Conservation (phyloP, 1,140 invertebrate genomes). For the Tachypleus tridentatus region DNA sequence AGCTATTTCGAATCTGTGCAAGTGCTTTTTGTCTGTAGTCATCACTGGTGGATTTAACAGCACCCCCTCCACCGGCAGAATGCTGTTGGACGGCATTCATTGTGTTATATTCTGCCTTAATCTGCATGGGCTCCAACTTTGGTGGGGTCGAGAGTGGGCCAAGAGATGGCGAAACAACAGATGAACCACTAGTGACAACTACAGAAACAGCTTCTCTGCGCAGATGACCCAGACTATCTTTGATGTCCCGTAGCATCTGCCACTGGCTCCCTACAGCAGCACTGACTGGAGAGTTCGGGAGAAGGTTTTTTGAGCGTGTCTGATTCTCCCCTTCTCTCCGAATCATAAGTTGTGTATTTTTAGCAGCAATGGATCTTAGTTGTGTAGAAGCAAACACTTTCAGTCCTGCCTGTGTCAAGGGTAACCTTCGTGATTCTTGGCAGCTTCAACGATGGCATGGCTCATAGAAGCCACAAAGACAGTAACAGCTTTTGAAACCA, state of each 20-base stretch:
- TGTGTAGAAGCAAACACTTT: too few relatives aligned
- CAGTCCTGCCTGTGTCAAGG: not conserved
- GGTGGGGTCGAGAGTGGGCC: not conserved
- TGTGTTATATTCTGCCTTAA: conserved; percentile 15
- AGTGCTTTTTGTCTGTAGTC: conserved; percentile 69
- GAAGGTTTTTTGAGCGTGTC: not conserved
- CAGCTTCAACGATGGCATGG: not conserved
- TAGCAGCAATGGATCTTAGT: too few relatives aligned
- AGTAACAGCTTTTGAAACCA: too few relatives aligned
- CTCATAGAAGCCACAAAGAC: too few relatives aligned
- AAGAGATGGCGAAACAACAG: not conserved
- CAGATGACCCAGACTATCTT: conserved; percentile 30
- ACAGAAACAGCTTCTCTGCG: conserved; percentile 22
- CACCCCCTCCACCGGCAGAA: not conserved
- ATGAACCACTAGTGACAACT: conserved; percentile 13
- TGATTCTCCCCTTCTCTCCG: not conserved
- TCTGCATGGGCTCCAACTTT: conserved; percentile 12
- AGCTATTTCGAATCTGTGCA: conserved; percentile 68
- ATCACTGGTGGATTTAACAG: not conserved
- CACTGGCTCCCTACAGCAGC: conserved; percentile 28
- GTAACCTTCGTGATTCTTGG: not conserved
- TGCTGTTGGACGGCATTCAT: not conserved
- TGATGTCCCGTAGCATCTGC: conserved; percentile 32
- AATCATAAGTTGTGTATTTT: not conserved
- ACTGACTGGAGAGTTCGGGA: not conserved